Evolutionary conservation across 2,797 vertebrate genomes (phyloP), one percentile per base, ranked within the genome.

Genomic region (Crocodylus rhombifer): DNA sequence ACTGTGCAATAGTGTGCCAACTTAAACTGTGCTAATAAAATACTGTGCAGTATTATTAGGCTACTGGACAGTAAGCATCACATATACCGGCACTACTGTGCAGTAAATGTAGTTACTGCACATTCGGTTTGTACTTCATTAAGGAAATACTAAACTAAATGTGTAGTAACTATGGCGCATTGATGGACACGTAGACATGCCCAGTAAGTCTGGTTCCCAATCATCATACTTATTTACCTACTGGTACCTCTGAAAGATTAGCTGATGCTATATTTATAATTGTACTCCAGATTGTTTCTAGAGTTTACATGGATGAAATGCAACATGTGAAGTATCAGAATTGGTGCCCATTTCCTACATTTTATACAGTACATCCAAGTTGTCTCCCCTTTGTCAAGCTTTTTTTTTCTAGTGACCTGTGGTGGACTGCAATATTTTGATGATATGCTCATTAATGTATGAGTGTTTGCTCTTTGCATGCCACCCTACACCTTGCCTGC

Each of bases 401-500:
- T 90, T 96, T 95, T 58, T 96, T 95, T 56, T 62, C 64, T 73
- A 1, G 78, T 86, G 84, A 94, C 89, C 82, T 92, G 20, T 89
- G 62, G 89, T 94, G 90, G 78, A 80, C 91, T 80, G 77, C 62
- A 92, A 90, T 86, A 55, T 82, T 93, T 82, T 90, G 77, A 86
- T 93, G 91, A 57, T 69, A 83, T 25, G 79, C 60, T 80, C 85
- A 71, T 90, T 90, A 94, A 96, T 88, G 77, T 84, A 93, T 82
- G 80, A 97, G 55, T 96, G 96, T 97, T 96, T 93, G 96, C 97
- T 97, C 97, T 96, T 89, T 93, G 94, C 97, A 96, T 87, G 92
- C 95, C 95, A 96, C 95, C 88, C 96, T 95, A 83, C 89, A 91
- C 89, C 89, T 90, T 94, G 87, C 96, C 84, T 94, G 83, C 90